A percentile compares a stretch with the other conserved stretches of the same genome.
Conservation (phyloP, 1,140 invertebrate species). For the Phenacoccus solenopsis region DNA sequence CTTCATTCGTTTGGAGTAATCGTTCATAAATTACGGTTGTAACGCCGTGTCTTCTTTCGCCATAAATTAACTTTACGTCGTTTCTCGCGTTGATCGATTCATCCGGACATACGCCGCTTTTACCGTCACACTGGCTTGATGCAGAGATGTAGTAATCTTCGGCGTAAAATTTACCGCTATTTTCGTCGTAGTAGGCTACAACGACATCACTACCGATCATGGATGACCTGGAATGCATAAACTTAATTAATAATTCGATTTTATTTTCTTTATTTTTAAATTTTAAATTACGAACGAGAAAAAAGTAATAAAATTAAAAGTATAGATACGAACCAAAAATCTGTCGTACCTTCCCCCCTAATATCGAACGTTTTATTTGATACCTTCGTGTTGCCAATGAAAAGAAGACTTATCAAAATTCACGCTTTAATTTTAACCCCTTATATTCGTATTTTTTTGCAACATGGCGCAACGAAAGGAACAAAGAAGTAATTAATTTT, state of each 20-base stretch:
- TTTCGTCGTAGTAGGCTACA: conserved; percentile 64
- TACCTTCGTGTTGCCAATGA: no score
- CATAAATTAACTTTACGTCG: conserved; percentile 58
- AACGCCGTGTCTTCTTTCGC: conserved; percentile 60
- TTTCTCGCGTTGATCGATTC: conserved; percentile 64
- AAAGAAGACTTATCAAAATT: no score
- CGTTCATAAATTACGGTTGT: conserved; percentile 68
- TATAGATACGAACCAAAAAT: no score
- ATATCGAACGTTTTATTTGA: no score
- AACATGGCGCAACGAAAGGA: no score
- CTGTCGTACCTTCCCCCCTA: no score
- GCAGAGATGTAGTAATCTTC: conserved; percentile 77
- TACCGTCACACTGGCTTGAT: conserved; percentile 66
- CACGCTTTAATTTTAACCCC: no score
- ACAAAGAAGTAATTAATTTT: no score
- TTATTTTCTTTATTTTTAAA: conserved; percentile 29
- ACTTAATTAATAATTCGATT: no score
- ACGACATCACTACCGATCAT: conserved; percentile 70
- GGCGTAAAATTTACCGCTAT: conserved; percentile 52
- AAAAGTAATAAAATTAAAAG: background rate
- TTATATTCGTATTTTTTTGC: no score
- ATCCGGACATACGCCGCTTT: conserved; percentile 73
- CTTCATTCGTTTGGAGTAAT: conserved; percentile 59
- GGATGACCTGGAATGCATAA: conserved; percentile 29
- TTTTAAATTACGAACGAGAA: background rate